A percentile compares a stretch with the other conserved stretches of the same genome.
Conservation (phyloP, 1,140 invertebrate genomes). For the Pollicipes pollicipes region DNA sequence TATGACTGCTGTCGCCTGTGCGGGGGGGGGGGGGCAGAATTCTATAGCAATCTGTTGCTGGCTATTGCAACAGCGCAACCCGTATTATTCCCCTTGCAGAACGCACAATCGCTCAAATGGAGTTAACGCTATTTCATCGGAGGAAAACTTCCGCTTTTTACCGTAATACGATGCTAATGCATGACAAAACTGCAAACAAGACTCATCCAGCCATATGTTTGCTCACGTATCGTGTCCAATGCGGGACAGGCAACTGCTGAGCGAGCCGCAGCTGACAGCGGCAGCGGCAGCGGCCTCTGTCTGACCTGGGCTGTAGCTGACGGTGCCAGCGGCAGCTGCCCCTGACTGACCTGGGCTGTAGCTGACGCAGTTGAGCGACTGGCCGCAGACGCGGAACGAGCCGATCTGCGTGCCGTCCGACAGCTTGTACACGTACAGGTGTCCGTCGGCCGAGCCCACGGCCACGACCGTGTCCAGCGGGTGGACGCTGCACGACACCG, state of each 20-base stretch:
- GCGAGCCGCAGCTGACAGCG: too few species aligned
- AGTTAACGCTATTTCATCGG: too few species aligned
- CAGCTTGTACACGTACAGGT: constrained; percentile 63
- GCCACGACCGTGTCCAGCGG: constrained; percentile 67
- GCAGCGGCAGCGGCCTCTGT: background rate
- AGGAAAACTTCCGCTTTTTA: too few species aligned
- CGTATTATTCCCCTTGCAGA: too few species aligned
- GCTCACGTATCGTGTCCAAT: too few species aligned
- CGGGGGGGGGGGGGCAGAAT: too few species aligned
- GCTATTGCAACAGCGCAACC: too few species aligned
- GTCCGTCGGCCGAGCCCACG: constrained; percentile 71
- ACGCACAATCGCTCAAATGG: too few species aligned
- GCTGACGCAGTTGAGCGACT: constrained; percentile 57
- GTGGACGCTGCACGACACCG: constrained; percentile 65
- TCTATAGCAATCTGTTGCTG: too few species aligned
- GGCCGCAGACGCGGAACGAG: constrained; percentile 66
- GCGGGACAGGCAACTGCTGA: too few species aligned
- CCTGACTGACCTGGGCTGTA: constrained; percentile 63
- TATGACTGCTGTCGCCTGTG: too few species aligned
- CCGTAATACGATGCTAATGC: background rate
- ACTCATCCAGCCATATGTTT: too few species aligned
- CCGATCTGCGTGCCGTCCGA: constrained; percentile 61
- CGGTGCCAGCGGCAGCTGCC: constrained; percentile 18
- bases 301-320: constrained; percentile 68
- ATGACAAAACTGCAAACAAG: background rate